Percentiles rank a stretch among this genome's conserved stretches.
Conservation (phyloP, 2,113 vertebrate genomes). For the Vidua macroura region DNA sequence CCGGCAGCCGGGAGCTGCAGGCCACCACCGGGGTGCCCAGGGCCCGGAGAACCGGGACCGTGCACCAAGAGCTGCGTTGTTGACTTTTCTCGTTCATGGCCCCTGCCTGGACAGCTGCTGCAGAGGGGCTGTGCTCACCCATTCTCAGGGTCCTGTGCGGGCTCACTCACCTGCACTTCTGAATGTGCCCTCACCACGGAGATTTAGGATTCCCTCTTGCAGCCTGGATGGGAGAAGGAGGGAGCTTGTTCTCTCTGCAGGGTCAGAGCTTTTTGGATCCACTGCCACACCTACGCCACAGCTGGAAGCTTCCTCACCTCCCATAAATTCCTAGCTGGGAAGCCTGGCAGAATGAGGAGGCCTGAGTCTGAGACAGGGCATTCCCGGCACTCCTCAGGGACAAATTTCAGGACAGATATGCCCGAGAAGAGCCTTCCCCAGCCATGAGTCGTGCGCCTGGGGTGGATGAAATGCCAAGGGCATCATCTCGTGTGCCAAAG, state of each 20-base stretch:
- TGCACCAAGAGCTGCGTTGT: rapidly evolving
- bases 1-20: background rate
- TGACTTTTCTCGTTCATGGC: background rate
- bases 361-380: background rate
- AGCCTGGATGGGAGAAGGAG: background rate
- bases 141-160: rapidly evolving
- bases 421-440: background rate
- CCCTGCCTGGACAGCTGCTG: background rate
- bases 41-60: rapidly evolving
- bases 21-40: rapidly evolving
- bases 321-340: background rate
- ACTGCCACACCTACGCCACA: background rate
- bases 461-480: background rate
- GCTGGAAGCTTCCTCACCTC: background rate
- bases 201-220: background rate
- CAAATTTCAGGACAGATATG: background rate
- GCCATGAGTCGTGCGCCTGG: background rate
- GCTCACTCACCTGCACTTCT: background rate
- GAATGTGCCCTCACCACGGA: too few relatives aligned
- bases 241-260: background rate
- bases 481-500: background rate
- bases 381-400: background rate
- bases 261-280: background rate
- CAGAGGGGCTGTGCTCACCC: too few relatives aligned
- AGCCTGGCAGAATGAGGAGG: background rate